phyloP scores from a whole-genome alignment of 2,888 invertebrate species.

The Mechanitis mazaeus region DNA sequence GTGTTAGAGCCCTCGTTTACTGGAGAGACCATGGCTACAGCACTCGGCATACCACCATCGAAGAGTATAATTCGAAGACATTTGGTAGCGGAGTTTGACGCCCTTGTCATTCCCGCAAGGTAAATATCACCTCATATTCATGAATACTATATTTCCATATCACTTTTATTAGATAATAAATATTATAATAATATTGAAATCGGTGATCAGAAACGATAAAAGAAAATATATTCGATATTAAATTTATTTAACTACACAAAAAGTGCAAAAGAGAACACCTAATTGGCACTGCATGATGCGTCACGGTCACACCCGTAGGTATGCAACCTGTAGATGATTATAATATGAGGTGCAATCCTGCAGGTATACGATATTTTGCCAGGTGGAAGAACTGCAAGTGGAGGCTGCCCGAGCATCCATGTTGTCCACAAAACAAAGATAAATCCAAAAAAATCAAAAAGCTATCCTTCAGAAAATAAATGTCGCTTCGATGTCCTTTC shows the following conservation, averaged over 20 bases:
- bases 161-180: slow-evolving; percentile 7
- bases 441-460: slow-evolving; percentile 70
- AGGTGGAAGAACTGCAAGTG: slow-evolving; percentile 89
- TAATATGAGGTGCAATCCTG: slow-evolving; percentile 76
- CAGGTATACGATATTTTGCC: slow-evolving; percentile 90
- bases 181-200: slow-evolving; percentile 12
- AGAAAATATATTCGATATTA: slow-evolving; percentile 21
- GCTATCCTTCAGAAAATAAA: slow-evolving; percentile 72
- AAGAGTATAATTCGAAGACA: slow-evolving; percentile 96
- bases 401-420: slow-evolving; percentile 83
- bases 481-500: slow-evolving; percentile 63
- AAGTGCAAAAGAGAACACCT: slow-evolving; percentile 26
- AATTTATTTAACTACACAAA: slow-evolving; percentile 13
- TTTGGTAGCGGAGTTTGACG: slow-evolving; percentile 92
- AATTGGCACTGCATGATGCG: slow-evolving; percentile 51
- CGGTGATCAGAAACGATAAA: slow-evolving; percentile 11
- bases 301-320: slow-evolving; percentile 54
- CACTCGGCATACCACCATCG: slow-evolving; percentile 92
- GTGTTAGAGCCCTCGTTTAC: slow-evolving; percentile 96
- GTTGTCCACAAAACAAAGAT: slow-evolving; percentile 79
- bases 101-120: slow-evolving; percentile 95
- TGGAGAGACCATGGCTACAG: slow-evolving; percentile 95
- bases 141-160: slow-evolving; percentile 8
- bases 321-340: slow-evolving; percentile 73
- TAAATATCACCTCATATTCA: slow-evolving; percentile 49